phyloP scores from a whole-genome alignment of 2,113 vertebrate genomes.

The Elachura formosa region DNA sequence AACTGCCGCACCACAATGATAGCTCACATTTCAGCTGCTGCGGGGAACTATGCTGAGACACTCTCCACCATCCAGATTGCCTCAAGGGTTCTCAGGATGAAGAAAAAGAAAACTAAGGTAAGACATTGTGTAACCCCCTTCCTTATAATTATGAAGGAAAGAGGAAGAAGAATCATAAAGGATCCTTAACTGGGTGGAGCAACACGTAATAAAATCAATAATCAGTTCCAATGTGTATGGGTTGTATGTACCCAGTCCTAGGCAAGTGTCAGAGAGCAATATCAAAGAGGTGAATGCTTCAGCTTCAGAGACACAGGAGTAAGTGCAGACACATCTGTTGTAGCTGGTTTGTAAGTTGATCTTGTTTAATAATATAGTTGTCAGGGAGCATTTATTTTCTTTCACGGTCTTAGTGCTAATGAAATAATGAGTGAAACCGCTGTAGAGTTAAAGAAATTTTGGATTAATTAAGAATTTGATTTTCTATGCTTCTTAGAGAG shows the following conservation, averaged over 20 bases:
- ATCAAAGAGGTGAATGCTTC: background rate
- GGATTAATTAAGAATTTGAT: background rate
- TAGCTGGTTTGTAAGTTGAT: background rate
- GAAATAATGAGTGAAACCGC: background rate
- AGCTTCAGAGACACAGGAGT: background rate
- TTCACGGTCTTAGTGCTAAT: background rate
- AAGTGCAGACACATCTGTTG: background rate
- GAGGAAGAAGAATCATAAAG: background rate
- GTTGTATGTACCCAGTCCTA: background rate
- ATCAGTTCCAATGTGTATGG: background rate
- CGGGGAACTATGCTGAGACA: conserved; percentile 89
- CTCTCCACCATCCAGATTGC: conserved; percentile 97
- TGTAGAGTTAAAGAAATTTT: background rate
- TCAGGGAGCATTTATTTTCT: conserved; percentile 7
- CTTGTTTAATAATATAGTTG: background rate
- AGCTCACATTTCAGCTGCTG: conserved; percentile 91
- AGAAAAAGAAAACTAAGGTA: conserved; percentile 99
- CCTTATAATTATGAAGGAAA: background rate
- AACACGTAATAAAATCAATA: background rate
- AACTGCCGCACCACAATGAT: conserved; percentile 99
- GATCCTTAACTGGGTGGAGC: background rate
- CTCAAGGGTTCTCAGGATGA: conserved; percentile 93
- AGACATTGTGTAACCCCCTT: background rate
- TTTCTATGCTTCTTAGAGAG: background rate
- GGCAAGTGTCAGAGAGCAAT: background rate